Conservation (phyloP, 1,140 invertebrate genomes). For the Heliconius eleuchia region DNA sequence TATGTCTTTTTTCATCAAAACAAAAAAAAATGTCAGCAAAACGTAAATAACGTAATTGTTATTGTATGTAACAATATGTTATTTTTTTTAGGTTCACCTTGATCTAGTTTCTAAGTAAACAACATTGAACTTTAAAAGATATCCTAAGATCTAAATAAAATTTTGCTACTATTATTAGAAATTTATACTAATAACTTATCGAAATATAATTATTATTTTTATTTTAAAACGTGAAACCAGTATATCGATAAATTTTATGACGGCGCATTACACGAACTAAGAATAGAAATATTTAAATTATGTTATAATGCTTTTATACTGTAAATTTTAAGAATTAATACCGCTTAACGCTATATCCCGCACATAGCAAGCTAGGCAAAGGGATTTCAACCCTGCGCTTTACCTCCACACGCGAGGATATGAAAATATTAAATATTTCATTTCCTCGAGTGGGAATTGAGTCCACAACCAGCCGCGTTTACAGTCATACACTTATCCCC, state of each 20-base stretch:
- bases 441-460: too few species aligned
- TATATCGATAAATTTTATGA: background rate
- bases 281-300: background rate
- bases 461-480: too few species aligned
- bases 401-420: too few species aligned
- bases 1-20: slow-evolving; percentile 33
- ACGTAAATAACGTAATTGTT: slow-evolving; percentile 14
- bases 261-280: background rate
- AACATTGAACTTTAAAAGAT: background rate
- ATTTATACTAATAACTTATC: background rate
- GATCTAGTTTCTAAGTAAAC: background rate
- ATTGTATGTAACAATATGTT: background rate
- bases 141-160: background rate
- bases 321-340: too few species aligned
- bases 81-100: background rate
- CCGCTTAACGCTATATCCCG: too few species aligned
- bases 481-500: too few species aligned
- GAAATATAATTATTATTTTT: background rate
- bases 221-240: background rate
- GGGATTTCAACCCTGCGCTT: too few species aligned
- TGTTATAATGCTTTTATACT: too few species aligned
- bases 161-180: background rate
- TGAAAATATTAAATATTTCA: too few species aligned
- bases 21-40: background rate
- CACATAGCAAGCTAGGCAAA: too few species aligned